These are phyloP conservation scores for Piezodorus guildinii DNA, from an alignment of 1,140 invertebrate species.

Conservation along the genomic window DNA sequence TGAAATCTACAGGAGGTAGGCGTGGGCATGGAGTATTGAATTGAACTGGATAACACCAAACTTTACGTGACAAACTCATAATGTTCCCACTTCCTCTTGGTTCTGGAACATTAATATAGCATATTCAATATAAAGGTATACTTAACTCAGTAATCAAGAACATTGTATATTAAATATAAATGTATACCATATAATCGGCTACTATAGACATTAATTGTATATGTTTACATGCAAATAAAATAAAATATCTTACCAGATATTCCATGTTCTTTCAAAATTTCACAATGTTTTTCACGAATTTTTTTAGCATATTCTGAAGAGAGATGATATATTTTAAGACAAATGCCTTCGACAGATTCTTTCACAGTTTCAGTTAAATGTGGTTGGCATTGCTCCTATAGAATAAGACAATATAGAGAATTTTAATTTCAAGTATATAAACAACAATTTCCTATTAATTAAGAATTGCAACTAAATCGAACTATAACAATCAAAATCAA, in stretches of 20 bases:
- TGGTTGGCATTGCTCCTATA: conserved; percentile 84
- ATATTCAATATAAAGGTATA: too few species aligned
- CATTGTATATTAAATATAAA: too few species aligned
- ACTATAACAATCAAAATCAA: too few species aligned
- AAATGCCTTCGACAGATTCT: conserved; percentile 88
- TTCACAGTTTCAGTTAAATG: conserved; percentile 89
- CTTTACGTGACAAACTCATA: conserved; percentile 59
- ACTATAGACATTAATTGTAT: too few species aligned
- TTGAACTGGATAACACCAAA: conserved; percentile 91
- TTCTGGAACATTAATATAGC: conserved; percentile 37
- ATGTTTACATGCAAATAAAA: too few species aligned
- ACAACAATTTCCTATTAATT: too few species aligned
- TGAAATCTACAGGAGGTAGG: conserved; percentile 73
- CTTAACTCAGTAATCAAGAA: too few species aligned
- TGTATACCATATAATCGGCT: too few species aligned
- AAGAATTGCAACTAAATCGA: too few species aligned
- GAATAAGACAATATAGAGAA: conserved; percentile 28
- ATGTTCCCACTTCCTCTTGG: conserved; percentile 48
- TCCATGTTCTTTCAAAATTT: conserved; percentile 74
- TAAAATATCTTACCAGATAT: conserved; percentile 42
- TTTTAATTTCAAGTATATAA: too few species aligned
- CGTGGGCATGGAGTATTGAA: conserved; percentile 75
- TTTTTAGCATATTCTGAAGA: conserved; percentile 86
- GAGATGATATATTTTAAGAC: conserved; percentile 84
- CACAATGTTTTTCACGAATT: conserved; percentile 74